phyloP scores from a whole-genome alignment of 2,888 invertebrate species.

The Trichogramma evanescens region DNA sequence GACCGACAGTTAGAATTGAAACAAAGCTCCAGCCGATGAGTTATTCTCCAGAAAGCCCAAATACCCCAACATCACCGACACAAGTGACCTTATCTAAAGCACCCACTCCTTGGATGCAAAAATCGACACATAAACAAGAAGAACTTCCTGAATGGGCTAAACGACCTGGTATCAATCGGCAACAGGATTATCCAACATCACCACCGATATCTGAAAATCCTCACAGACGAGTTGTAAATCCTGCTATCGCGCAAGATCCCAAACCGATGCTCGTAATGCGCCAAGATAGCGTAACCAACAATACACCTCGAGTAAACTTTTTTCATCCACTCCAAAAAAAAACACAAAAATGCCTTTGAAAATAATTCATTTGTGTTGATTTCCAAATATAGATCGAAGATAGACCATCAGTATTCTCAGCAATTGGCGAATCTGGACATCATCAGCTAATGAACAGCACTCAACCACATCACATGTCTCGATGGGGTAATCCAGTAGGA shows the following conservation, averaged over 20 bases:
- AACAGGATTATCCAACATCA: slow-evolving; percentile 28
- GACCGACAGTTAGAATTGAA: slow-evolving; percentile 31
- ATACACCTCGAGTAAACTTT: not conserved
- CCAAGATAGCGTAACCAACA: no score
- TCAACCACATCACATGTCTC: slow-evolving; percentile 38
- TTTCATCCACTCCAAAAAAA: not conserved
- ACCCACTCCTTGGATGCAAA: slow-evolving; percentile 56
- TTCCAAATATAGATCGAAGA: slow-evolving; percentile 37
- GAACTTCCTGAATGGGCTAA: slow-evolving; percentile 52
- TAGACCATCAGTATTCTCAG: slow-evolving; percentile 42
- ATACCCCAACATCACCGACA: slow-evolving; percentile 39
- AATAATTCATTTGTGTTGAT: not conserved
- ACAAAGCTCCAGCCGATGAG: slow-evolving; percentile 27
- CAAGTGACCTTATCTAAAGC: slow-evolving; percentile 52
- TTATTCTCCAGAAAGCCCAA: slow-evolving; percentile 29
- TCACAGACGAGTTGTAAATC: no score
- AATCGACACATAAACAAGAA: slow-evolving; percentile 43
- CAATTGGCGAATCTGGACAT: slow-evolving; percentile 38
- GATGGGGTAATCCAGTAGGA: slow-evolving; percentile 37
- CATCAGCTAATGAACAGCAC: slow-evolving; percentile 38
- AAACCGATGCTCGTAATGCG: no score
- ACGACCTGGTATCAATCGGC: slow-evolving; percentile 31
- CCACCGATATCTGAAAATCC: no score
- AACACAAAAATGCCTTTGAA: not conserved
- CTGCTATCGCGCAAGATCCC: no score